Conservation (phyloP, 2,797 vertebrate genomes). For the Capromys pilorides region DNA sequence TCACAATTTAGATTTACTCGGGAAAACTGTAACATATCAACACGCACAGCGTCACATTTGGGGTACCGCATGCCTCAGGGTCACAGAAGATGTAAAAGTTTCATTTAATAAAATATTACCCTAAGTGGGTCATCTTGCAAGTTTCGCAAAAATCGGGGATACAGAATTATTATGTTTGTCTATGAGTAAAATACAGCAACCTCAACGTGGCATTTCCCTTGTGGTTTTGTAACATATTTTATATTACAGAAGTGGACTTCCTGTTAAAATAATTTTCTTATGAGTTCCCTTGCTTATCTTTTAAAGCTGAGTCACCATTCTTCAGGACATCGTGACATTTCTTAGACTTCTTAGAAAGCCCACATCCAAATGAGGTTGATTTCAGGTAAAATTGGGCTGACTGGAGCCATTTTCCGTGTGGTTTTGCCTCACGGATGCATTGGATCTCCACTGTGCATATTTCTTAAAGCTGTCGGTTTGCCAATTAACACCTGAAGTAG, state of each 20-base stretch:
- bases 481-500: background rate
- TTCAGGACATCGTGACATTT: background rate
- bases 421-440: background rate
- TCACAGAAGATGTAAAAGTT: background rate
- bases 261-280: background rate
- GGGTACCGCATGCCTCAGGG: background rate
- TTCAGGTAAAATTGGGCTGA: constrained; percentile 35
- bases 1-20: background rate
- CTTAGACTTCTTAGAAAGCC: background rate
- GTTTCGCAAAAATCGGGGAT: background rate
- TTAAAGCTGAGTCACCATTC: background rate
- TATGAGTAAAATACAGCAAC: background rate
- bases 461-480: constrained; percentile 45
- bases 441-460: constrained; percentile 45
- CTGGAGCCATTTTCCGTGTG: background rate
- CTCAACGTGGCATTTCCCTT: background rate
- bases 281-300: background rate
- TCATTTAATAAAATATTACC: background rate
- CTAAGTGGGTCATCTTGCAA: no score
- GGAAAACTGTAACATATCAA: background rate
- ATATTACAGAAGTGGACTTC: background rate
- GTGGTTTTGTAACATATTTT: background rate
- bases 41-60: background rate
- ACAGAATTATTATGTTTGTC: background rate
- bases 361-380: background rate